phyloP scores from a whole-genome alignment of 37 sponge, comb jelly and placozoan species.

The Ephydatia muelleri region DNA sequence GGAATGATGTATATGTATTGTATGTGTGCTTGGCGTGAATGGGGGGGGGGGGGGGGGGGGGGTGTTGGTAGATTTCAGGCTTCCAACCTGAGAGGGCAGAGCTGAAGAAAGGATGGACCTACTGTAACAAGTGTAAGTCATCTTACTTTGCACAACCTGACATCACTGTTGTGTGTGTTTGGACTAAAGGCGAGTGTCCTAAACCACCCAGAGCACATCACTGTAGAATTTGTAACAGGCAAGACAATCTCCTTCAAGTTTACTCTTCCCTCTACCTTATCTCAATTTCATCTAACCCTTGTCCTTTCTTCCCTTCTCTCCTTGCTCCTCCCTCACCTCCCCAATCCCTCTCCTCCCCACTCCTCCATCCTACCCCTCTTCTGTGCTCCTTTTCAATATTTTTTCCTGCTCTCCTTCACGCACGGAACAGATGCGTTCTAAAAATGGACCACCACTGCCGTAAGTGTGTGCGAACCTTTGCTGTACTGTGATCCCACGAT shows the following conservation, averaged over 20 bases:
- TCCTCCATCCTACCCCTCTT: neutral
- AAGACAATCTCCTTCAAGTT: neutral
- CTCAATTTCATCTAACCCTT: no score
- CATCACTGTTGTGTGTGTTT: neutral
- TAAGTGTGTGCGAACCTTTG: slow-evolving; percentile 12
- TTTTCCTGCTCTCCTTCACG: neutral
- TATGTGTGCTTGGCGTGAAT: neutral
- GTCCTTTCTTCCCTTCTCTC: neutral
- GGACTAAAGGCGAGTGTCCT: slow-evolving; percentile 63
- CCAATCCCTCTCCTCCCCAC: no score
- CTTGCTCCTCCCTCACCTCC: neutral
- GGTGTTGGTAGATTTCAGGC: neutral
- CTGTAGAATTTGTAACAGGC: slow-evolving; percentile 88
- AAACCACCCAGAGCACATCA: slow-evolving; percentile 92
- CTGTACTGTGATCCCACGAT: neutral
- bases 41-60: no score
- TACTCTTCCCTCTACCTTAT: no score
- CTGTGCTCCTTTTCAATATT: neutral
- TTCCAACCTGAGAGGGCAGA: slow-evolving; percentile 15
- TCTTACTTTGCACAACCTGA: neutral
- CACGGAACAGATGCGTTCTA: slow-evolving; percentile 65
- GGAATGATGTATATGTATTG: slow-evolving; percentile 5
- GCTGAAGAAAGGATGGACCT: slow-evolving; percentile 70
- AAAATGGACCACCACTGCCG: slow-evolving; percentile 98
- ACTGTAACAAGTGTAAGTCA: slow-evolving; percentile 79